Evolutionary conservation across 2,888 invertebrate species (phyloP), one percentile per base, ranked within the genome.

Genomic region (Luperina nickerlii): DNA sequence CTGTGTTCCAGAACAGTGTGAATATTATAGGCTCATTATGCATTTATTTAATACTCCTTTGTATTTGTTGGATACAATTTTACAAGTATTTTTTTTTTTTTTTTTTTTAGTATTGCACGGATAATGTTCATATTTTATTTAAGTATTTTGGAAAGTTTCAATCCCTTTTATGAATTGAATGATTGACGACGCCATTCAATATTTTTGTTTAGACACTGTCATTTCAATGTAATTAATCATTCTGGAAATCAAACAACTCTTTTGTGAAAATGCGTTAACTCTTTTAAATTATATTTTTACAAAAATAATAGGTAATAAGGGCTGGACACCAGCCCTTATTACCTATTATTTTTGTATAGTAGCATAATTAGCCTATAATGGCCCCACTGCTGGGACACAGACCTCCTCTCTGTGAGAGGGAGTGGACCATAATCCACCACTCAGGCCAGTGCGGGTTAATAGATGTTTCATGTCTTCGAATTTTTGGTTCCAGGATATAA

Each of bases 41-140:
- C 42, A 42, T 42, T 42, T 45, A 45, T 45, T 45, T 45, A 45
- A 11, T 45, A 45, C 27, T 32, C 1, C 18, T 48, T 84, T 74
- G 57, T 76, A 38, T 18, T 78, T 79, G 66, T 71, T 79, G 38
- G 70, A 79, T 79, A 82, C 66, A 7, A 63, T 45, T 62, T 66
- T 20, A 84, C 7, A 38, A 62, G 27, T 24, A n/a, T n/a, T n/a
- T n/a, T n/a, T n/a, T n/a, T n/a, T n/a, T n/a, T n/a, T n/a, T n/a
- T n/a, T n/a, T n/a, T n/a, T n/a, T n/a, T n/a, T n/a, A n/a, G n/a
- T n/a, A 54, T 67, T 74, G 51, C 51, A 62, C 24, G 13, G 7
- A 54, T 45, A 20, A 79, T 38, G 18, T 48, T 45, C n/a, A 20
- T n/a, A 48, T 72, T 73, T 54, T 51, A 38, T 38, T 57, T 57